phyloP scores from a whole-genome alignment of 2,797 vertebrate species.

The Pseudochromis fuscus region DNA sequence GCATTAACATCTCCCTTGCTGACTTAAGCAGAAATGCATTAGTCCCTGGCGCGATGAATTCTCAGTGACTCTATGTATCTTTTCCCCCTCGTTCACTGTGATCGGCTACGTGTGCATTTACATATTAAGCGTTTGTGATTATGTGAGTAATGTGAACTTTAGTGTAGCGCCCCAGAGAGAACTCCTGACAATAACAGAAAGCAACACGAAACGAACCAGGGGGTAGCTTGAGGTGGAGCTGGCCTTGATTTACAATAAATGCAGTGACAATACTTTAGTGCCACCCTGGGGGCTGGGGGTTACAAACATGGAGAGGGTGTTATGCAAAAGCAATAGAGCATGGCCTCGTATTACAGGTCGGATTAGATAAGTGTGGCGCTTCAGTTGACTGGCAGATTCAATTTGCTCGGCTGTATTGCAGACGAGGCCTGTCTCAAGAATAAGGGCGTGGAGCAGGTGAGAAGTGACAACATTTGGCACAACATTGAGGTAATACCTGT shows the following conservation, averaged over 20 bases:
- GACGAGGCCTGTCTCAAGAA: conserved; percentile 64
- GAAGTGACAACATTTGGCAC: conserved; percentile 60
- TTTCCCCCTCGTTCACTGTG: conserved; percentile 53
- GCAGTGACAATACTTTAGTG: conserved; percentile 66
- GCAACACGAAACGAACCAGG: conserved; percentile 31
- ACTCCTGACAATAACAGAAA: conserved; percentile 48
- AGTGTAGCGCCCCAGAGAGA: conserved; percentile 53
- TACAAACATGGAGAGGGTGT: conserved; percentile 70
- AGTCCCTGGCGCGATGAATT: conserved; percentile 70
- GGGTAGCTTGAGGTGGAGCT: conserved; percentile 41
- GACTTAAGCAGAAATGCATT: conserved; percentile 80
- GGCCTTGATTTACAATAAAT: conserved; percentile 63
- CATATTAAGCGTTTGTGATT: conserved; percentile 73
- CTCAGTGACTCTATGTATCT: conserved; percentile 71
- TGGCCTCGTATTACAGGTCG: conserved; percentile 72
- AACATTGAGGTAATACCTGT: conserved; percentile 52
- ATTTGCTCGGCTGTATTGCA: conserved; percentile 73
- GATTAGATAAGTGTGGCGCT: conserved; percentile 79
- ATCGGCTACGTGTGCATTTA: conserved; percentile 68
- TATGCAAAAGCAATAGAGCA: conserved; percentile 77
- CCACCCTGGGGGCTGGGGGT: conserved; percentile 51
- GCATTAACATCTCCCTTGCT: conserved; percentile 84
- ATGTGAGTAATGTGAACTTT: conserved; percentile 77
- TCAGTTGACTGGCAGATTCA: conserved; percentile 83
- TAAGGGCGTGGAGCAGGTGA: conserved; percentile 60